Conservation (phyloP, 2,797 vertebrate species). For the Alectoris magna region DNA sequence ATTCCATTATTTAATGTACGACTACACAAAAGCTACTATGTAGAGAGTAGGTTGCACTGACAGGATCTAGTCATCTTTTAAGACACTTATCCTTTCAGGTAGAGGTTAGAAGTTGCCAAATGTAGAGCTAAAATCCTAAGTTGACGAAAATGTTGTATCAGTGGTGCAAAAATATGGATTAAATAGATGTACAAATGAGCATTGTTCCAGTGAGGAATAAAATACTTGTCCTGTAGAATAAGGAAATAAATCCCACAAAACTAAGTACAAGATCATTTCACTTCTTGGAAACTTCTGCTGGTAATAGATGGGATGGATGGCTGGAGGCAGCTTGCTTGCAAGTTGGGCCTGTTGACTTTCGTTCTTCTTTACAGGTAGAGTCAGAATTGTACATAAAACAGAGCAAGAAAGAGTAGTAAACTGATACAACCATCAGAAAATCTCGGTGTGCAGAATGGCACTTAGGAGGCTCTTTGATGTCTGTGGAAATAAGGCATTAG, state of each 20-base stretch:
- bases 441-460: conserved; percentile 27
- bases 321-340: background rate
- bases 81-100: background rate
- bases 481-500: conserved; percentile 14
- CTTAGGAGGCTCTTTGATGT: conserved; percentile 47
- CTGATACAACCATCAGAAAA: background rate
- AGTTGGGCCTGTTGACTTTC: background rate
- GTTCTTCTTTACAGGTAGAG: background rate
- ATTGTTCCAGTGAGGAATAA: background rate
- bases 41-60: background rate
- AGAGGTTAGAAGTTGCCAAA: background rate
- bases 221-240: background rate
- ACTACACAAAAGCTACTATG: background rate
- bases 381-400: conserved; percentile 8
- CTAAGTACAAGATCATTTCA: background rate
- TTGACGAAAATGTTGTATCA: background rate
- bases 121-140: background rate
- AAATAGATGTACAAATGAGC: background rate
- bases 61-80: background rate
- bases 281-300: background rate
- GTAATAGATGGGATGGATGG: background rate
- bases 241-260: background rate
- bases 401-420: background rate
- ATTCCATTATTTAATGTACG: background rate
- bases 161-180: background rate